Percentiles rank a stretch among this genome's conserved stretches.
Evolutionary conservation across 2,888 invertebrate species (phyloP).

Genomic region (Arctia plantaginis): DNA sequence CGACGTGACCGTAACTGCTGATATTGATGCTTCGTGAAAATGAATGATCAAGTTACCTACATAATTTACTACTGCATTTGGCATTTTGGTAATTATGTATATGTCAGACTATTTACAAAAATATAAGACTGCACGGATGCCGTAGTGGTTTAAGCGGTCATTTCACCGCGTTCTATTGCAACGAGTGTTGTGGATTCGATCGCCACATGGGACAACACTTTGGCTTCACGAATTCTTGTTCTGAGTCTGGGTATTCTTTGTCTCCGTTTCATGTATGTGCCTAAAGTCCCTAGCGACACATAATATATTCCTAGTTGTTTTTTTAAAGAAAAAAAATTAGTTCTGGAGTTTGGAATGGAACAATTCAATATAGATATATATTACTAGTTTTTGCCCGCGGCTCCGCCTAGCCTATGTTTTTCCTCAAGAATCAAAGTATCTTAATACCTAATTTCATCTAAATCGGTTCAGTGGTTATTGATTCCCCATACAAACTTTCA

Average conservation of each 20-base stretch:
- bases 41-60: slow-evolving; percentile 1
- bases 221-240: neutral
- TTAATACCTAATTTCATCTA: too few relatives aligned
- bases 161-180: neutral
- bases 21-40: slow-evolving; percentile 35
- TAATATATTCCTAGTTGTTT: too few relatives aligned
- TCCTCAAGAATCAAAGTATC: too few relatives aligned
- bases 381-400: too few relatives aligned
- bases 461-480: too few relatives aligned
- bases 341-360: too few relatives aligned
- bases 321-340: too few relatives aligned
- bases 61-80: neutral
- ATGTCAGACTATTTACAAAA: neutral
- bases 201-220: neutral
- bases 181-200: neutral
- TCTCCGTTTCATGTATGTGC: too few relatives aligned
- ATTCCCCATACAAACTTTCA: too few relatives aligned
- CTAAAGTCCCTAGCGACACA: too few relatives aligned
- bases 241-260: neutral
- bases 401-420: too few relatives aligned
- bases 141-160: neutral
- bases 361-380: too few relatives aligned
- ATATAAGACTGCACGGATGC: neutral
- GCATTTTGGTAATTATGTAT: neutral
- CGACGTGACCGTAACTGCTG: slow-evolving; percentile 59